Evolutionary conservation across 1,140 invertebrate genomes (phyloP).

Genomic region (Drusus annulatus): DNA sequence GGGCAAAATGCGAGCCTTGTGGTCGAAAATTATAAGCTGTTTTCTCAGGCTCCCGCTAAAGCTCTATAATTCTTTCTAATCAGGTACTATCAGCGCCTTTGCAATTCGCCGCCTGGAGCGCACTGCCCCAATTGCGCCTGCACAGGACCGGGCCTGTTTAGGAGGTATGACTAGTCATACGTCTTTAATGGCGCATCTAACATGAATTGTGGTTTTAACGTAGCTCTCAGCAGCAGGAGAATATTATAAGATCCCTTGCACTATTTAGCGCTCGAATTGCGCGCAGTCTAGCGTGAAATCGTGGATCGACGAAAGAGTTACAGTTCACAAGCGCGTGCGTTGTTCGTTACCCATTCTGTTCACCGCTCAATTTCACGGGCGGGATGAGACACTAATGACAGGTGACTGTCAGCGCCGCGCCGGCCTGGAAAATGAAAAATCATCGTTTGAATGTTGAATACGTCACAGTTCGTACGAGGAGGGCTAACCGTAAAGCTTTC

Average conservation of each 20-base stretch:
- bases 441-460: conserved; percentile 17
- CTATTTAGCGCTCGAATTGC: not conserved
- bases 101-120: too few relatives aligned
- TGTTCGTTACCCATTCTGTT: not conserved
- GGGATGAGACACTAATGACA: conserved; percentile 54
- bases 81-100: too few relatives aligned
- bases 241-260: not conserved
- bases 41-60: too few relatives aligned
- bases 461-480: not conserved
- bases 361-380: conserved; percentile 40
- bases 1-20: too few relatives aligned
- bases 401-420: conserved; percentile 53
- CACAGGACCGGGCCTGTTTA: too few relatives aligned
- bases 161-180: too few relatives aligned
- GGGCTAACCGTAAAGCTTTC: not conserved
- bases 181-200: too few relatives aligned
- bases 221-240: too few relatives aligned
- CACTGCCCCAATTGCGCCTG: too few relatives aligned
- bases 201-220: too few relatives aligned
- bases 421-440: conserved; percentile 51
- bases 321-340: not conserved
- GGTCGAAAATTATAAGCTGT: too few relatives aligned
- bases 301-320: not conserved
- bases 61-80: too few relatives aligned
- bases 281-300: conserved; percentile 14